Base-by-base conservation (phyloP, 2,888 invertebrate species). In the Latrodectus elegans region DNA sequence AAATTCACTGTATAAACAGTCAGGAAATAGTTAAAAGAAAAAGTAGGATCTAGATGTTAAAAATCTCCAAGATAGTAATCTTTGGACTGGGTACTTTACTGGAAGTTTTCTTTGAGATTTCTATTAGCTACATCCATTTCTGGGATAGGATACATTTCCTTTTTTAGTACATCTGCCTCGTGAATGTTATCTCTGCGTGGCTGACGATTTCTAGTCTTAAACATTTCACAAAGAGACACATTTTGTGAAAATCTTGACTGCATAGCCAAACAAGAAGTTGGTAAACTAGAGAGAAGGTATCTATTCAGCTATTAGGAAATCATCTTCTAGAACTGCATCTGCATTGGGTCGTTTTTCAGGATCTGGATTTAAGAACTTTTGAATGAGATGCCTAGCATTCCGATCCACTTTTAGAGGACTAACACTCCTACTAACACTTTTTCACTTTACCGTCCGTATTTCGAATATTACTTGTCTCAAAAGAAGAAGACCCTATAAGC, bases 401-500 rank as follows among this genome's bases (percentile, higher is more conserved):
- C 90, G 90, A 12, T 91, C 90, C 22, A 92, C 85, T 49, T 91
- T 90, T 85, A 80, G 90, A n/a, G 95, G 95, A 77, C 95, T 92
- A 84, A 92, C 95, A 92, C n/a, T n/a, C n/a, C n/a, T 99, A 99
- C 92, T 99, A 97, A 92, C 99, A 99, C 92, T 96, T 96, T 91
- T 97, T 97, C 91, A 99, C 99, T 91, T 96, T 95, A 60, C 95
- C 95, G 92, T 99, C 99, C 0, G 99, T 99, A 92, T 99, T 99
- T 92, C 96, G 97, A 70, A 99, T 94, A 55, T 96, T 96, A 87
- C 95, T 95, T 0, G 99, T 99, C 93, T 99, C 99, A 92, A 99
- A 99, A 6, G 99, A 99, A 26, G 99, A 99, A 91, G 97, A 97
- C n/a, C 99, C 99, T 79, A 98, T 96, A 9, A 99, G 94, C 90